phyloP scores from a whole-genome alignment of 2,888 invertebrate species.

The Harmothoe impar region DNA sequence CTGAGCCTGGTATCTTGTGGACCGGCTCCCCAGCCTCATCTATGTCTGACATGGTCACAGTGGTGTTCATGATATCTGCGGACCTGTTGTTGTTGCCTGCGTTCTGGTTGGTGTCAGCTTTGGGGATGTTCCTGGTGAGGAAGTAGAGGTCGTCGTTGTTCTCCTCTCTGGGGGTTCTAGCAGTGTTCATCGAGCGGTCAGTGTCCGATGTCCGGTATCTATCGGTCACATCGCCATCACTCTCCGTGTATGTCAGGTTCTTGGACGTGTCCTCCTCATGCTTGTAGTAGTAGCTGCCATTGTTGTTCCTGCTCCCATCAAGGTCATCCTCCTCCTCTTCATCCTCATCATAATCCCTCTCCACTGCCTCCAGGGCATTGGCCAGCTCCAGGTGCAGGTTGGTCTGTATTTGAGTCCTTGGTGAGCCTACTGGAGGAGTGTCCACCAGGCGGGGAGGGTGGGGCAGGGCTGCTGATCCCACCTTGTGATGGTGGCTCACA shows the following conservation, averaged over 20 bases:
- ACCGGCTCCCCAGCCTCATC: neutral
- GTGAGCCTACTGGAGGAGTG: neutral
- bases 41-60: neutral
- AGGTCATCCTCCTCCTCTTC: neutral
- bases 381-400: neutral
- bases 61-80: neutral
- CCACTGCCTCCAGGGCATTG: neutral
- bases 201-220: neutral
- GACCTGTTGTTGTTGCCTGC: neutral
- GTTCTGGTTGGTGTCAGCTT: neutral
- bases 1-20: neutral
- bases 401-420: neutral
- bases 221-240: neutral
- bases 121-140: neutral
- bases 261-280: neutral
- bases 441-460: neutral
- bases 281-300: constrained; percentile 22
- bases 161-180: neutral
- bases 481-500: neutral
- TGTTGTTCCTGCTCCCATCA: neutral
- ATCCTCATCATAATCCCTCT: neutral
- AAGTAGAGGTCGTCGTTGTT: constrained; percentile 12
- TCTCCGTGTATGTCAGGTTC: neutral
- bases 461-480: constrained; percentile 2
- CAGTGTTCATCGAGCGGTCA: neutral